Evolutionary conservation across 53 echinoderm and acorn worm species (phyloP).

Genomic region (Stichopus horrens): DNA sequence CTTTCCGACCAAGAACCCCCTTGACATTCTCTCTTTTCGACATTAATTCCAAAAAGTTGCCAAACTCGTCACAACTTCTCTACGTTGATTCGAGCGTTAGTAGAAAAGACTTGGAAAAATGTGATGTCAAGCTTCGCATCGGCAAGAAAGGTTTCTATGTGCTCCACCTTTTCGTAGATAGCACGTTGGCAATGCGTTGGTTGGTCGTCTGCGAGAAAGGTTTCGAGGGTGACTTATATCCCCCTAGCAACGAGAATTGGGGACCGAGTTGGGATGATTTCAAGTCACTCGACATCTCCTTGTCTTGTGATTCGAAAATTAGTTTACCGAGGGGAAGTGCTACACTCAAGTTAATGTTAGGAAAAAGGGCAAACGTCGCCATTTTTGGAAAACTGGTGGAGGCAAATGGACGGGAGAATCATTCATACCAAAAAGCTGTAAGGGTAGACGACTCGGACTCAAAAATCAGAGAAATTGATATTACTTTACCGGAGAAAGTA

Average conservation of each 20-base stretch:
- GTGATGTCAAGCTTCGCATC: neutral
- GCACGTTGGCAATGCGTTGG: slow-evolving; percentile 13
- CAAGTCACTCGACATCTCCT: neutral
- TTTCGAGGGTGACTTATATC: neutral
- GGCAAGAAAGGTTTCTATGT: neutral
- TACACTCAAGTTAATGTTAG: neutral
- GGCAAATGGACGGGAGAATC: slow-evolving; percentile 12
- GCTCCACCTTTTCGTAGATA: slow-evolving; percentile 8
- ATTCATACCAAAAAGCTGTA: slow-evolving; percentile 18
- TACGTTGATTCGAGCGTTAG: neutral
- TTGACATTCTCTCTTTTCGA: neutral
- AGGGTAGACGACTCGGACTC: neutral
- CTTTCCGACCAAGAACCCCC: neutral
- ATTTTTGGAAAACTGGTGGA: slow-evolving; percentile 4
- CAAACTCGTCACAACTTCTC: neutral
- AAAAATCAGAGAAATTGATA: neutral
- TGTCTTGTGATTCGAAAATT: neutral
- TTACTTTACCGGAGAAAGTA: slow-evolving; percentile 19
- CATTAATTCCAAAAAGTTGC: neutral
- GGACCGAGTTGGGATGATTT: slow-evolving; percentile 28
- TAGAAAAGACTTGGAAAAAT: slow-evolving; percentile 16
- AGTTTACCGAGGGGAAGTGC: neutral
- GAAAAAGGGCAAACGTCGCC: neutral
- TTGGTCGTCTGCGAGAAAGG: neutral
- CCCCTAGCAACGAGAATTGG: slow-evolving; percentile 3